Conservation (phyloP, 2,113 vertebrate genomes). For the Ia io region DNA sequence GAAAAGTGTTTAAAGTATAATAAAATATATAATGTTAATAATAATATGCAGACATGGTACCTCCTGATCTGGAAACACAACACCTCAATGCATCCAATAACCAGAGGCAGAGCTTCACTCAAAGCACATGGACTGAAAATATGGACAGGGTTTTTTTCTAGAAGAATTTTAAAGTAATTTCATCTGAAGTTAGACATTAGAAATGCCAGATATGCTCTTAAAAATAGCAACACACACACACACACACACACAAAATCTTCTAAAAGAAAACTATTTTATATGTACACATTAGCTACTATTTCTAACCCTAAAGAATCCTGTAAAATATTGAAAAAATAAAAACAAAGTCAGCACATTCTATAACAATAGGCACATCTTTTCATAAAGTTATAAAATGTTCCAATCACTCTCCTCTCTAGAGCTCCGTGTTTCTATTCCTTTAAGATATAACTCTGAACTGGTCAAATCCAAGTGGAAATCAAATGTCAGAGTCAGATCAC, state of each 20-base stretch:
- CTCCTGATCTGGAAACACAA: neutral
- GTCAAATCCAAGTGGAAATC: neutral
- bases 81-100: neutral
- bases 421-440: neutral
- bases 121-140: neutral
- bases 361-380: neutral
- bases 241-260: neutral
- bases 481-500: neutral
- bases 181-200: no score
- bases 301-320: neutral
- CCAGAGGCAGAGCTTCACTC: neutral
- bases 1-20: neutral
- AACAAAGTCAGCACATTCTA: neutral
- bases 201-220: neutral
- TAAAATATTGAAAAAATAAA: neutral
- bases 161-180: neutral
- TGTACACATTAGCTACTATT: neutral
- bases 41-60: neutral
- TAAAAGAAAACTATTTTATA: neutral
- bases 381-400: neutral
- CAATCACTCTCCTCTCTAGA: neutral
- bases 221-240: neutral
- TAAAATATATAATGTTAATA: neutral
- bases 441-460: neutral
- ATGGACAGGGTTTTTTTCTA: neutral